A percentile compares a stretch with the other conserved stretches of the same genome.
Evolutionary conservation across 1,140 invertebrate genomes (phyloP).

Genomic region (Acromyrmex echinatior): DNA sequence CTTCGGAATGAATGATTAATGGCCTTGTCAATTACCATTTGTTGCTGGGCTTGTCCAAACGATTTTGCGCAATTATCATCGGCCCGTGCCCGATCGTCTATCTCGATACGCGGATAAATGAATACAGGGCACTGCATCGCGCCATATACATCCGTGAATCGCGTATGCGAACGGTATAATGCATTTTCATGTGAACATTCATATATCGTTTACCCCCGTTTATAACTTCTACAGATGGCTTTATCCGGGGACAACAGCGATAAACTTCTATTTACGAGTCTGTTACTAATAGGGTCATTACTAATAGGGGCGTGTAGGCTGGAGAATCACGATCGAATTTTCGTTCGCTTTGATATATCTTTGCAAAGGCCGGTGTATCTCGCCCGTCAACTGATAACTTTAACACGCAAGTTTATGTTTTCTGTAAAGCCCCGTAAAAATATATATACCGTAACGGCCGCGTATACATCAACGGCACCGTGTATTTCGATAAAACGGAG

Average conservation of each 20-base stretch:
- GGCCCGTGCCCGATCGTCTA: constrained; percentile 50
- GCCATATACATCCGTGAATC: background rate
- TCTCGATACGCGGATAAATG: constrained; percentile 49
- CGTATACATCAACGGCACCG: background rate
- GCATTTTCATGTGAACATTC: constrained; percentile 50
- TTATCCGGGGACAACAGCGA: constrained; percentile 33
- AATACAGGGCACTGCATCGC: constrained; percentile 16
- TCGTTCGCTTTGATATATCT: constrained; percentile 21
- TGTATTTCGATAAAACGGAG: background rate
- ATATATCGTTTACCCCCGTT: constrained; percentile 51
- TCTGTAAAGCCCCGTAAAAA: constrained; percentile 23
- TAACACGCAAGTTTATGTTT: constrained; percentile 37
- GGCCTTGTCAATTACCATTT: constrained; percentile 77
- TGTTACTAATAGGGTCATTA: constrained; percentile 53
- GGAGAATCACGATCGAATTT: constrained; percentile 40
- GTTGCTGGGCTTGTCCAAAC: constrained; percentile 71
- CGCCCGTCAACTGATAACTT: background rate
- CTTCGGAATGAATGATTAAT: constrained; percentile 79
- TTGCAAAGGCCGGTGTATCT: background rate
- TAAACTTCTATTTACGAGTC: constrained; percentile 53
- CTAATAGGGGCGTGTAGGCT: too few relatives aligned
- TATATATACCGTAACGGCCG: background rate
- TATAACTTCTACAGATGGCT: constrained; percentile 56
- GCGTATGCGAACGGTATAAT: constrained; percentile 17
- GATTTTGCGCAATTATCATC: constrained; percentile 77